A percentile compares a stretch with the other conserved stretches of the same genome.
Conservation (phyloP, 2,113 vertebrate species). For the Thryonomys swinderianus region DNA sequence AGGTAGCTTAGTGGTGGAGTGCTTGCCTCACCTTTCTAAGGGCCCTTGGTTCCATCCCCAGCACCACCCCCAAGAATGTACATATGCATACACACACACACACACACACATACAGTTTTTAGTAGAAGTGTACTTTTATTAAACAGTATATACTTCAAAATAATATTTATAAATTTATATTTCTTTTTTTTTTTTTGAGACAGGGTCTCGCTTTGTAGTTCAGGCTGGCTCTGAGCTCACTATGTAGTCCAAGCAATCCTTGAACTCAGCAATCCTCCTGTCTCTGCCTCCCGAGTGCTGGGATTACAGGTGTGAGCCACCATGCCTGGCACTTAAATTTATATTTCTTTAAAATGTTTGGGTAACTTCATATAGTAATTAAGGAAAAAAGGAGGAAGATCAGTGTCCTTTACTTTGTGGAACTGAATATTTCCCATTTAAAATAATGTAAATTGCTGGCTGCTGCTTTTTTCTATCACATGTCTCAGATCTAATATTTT, state of each 20-base stretch:
- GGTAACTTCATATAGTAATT: slow-evolving; percentile 23
- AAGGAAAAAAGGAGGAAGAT: slow-evolving; percentile 18
- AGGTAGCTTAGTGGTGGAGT: background rate
- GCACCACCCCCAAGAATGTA: background rate
- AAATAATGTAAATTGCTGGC: slow-evolving; percentile 29
- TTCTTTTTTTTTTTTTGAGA: too few relatives aligned
- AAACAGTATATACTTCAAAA: slow-evolving; percentile 2
- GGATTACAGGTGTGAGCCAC: too few relatives aligned
- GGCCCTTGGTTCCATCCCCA: background rate
- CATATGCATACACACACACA: background rate
- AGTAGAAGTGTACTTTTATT: background rate
- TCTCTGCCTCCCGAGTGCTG: too few relatives aligned
- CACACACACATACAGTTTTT: background rate
- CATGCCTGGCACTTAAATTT: too few relatives aligned
- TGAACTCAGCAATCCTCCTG: too few relatives aligned
- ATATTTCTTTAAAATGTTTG: background rate
- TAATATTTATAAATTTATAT: background rate
- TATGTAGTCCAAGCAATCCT: too few relatives aligned
- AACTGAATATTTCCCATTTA: slow-evolving; percentile 47
- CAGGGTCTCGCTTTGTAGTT: too few relatives aligned
- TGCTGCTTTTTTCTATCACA: background rate
- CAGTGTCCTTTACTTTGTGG: background rate
- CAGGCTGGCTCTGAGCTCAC: too few relatives aligned
- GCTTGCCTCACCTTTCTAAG: background rate
- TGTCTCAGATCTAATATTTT: slow-evolving; percentile 25